Evolutionary conservation across 2,797 vertebrate genomes (phyloP).

Genomic region (Helostoma temminkii): DNA sequence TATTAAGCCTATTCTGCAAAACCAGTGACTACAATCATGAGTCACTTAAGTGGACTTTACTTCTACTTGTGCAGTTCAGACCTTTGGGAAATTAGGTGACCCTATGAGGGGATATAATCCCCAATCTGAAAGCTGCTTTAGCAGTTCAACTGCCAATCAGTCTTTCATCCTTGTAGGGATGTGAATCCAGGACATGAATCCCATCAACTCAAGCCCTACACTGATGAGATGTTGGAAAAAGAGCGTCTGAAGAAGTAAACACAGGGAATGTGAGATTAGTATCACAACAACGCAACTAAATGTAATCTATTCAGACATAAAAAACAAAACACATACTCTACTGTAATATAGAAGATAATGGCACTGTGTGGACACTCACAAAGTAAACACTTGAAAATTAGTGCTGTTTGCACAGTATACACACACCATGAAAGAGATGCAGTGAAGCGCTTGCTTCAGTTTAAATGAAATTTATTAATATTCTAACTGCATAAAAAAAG

Average conservation of each 20-base stretch:
- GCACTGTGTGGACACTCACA: background rate
- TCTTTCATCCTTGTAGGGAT: slow-evolving; percentile 35
- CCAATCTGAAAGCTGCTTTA: slow-evolving; percentile 61
- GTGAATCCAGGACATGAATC: slow-evolving; percentile 68
- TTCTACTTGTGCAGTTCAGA: slow-evolving; percentile 14
- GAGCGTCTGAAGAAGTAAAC: slow-evolving; percentile 44
- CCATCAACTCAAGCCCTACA: slow-evolving; percentile 72
- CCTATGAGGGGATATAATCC: slow-evolving; percentile 54
- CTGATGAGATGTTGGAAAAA: slow-evolving; percentile 71
- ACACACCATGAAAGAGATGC: accelerated
- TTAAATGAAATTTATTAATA: slow-evolving; percentile 68
- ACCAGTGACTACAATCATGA: background rate
- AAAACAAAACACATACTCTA: background rate
- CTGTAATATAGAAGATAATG: background rate
- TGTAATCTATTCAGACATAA: background rate
- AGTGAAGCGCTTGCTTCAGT: background rate
- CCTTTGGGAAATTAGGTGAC: slow-evolving; percentile 27
- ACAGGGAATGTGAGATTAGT: background rate
- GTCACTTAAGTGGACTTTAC: background rate
- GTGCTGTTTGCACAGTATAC: background rate
- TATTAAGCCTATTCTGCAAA: background rate
- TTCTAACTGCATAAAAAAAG: slow-evolving; percentile 64
- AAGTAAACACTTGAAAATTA: background rate
- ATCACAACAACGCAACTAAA: background rate
- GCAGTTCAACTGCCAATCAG: slow-evolving; percentile 70